Evolutionary conservation across 2,888 invertebrate species (phyloP).

Genomic region (Drosophila buzzatii): DNA sequence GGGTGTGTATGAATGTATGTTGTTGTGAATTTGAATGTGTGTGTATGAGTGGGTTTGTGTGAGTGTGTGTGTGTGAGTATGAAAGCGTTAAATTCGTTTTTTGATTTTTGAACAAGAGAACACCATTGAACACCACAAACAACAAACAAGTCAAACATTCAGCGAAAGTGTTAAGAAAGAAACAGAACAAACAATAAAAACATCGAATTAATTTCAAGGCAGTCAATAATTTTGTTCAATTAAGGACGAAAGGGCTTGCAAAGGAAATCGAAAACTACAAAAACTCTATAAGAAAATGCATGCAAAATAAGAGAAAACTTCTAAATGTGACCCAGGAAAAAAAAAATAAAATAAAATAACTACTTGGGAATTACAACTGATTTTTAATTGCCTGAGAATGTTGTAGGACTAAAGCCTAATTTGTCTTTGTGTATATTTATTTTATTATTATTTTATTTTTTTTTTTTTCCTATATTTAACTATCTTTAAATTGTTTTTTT

Average conservation of each 20-base stretch:
- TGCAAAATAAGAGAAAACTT: slow-evolving; percentile 11
- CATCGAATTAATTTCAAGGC: slow-evolving; percentile 69
- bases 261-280: slow-evolving; percentile 25
- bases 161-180: slow-evolving; percentile 74
- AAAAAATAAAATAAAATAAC: background rate
- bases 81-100: slow-evolving; percentile 72
- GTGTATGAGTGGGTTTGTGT: slow-evolving; percentile 37
- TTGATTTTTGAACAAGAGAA: slow-evolving; percentile 54
- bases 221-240: slow-evolving; percentile 47
- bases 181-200: slow-evolving; percentile 69
- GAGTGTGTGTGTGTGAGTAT: slow-evolving; percentile 65
- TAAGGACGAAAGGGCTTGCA: slow-evolving; percentile 25
- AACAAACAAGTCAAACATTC: slow-evolving; percentile 81
- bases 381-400: background rate
- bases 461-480: background rate
- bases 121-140: slow-evolving; percentile 79
- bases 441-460: too few relatives aligned
- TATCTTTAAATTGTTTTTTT: too few relatives aligned
- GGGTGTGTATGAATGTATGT: slow-evolving; percentile 8
- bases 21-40: slow-evolving; percentile 25
- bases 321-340: background rate
- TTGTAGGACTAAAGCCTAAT: background rate
- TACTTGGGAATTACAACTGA: background rate
- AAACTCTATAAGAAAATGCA: slow-evolving; percentile 18
- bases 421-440: too few relatives aligned